These are phyloP conservation scores for Hassar affinis DNA, from an alignment of 2,113 vertebrate genomes.

Conservation along the genomic window DNA sequence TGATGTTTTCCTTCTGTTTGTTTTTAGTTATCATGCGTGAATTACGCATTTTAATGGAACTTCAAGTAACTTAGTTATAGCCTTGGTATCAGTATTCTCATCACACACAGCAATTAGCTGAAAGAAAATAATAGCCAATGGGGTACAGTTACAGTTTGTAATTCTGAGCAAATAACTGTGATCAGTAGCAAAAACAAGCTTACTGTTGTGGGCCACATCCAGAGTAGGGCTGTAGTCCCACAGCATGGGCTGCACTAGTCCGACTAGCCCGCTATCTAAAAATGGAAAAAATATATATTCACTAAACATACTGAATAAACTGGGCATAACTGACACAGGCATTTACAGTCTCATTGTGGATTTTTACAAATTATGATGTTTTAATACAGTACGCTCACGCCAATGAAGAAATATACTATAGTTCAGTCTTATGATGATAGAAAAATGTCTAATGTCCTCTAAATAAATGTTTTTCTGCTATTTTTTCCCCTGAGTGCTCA, in stretches of 20 bases:
- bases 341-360: background rate
- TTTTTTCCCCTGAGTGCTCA: background rate
- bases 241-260: constrained; percentile 87
- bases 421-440: background rate
- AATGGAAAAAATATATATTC: constrained; percentile 6
- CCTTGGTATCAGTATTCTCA: background rate
- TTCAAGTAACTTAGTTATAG: background rate
- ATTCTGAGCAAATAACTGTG: background rate
- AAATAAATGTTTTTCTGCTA: background rate
- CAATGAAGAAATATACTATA: background rate
- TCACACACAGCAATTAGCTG: background rate
- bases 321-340: background rate
- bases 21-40: background rate
- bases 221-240: constrained; percentile 90
- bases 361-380: background rate
- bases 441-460: background rate
- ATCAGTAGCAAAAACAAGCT: constrained; percentile 24
- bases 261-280: constrained; percentile 82
- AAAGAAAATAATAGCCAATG: background rate
- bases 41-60: background rate
- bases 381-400: background rate
- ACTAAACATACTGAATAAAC: background rate
- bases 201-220: constrained; percentile 81
- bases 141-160: background rate
- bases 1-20: background rate